Base-by-base conservation (phyloP, 2,797 vertebrate genomes). In the Kryptolebias ocellatus region DNA sequence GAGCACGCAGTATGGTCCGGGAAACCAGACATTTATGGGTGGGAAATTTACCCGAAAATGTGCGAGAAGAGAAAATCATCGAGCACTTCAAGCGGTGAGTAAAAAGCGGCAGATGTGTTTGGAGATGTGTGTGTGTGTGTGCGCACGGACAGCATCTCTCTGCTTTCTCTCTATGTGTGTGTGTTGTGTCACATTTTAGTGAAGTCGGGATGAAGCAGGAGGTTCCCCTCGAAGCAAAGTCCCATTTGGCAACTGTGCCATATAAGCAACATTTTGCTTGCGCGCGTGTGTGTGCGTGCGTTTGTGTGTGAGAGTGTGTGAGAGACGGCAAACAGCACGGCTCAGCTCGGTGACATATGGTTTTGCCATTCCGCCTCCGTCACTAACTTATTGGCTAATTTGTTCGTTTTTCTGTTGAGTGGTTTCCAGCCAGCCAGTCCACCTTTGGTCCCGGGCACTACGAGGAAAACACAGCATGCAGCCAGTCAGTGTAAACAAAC, bases 21-120 rank as follows among this genome's bases (percentile, higher is more conserved):
- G 97, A 99, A 96, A 98, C 96, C 95, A 97, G 97, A 95, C 97
- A 99, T 94, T 94, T 98, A 95, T 99, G 97, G 97, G 97, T 98
- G 95, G 97, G 97, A 94, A 99, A 98, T 96, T 95, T 99, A 93
- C 97, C 97, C 93, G 97, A 98, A 95, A 98, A 97, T 93, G 96
- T 99, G 75, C 96, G 97, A 90, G 97, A 98, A 67, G 97, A 99
- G 90, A 99, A 98, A 94, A 98, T 99, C 92, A 96, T 98, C 94
- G 97, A 98, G 92, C 97, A 99, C 94, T 99, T 98, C 94, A 98
- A 98, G 95, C 96, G 97, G 97, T 99, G 94, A 98, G 97, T 95
- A 83, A 34, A 34, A 34, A 34, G 47, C 88, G 71, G 83, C 72
- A 20, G 46, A 24, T 24, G 20, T 59, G 54, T 61, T 52, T 69